A percentile compares a stretch with the other conserved stretches of the same genome.
Conservation (phyloP, 2,797 vertebrate species). For the Molossus molossus region DNA sequence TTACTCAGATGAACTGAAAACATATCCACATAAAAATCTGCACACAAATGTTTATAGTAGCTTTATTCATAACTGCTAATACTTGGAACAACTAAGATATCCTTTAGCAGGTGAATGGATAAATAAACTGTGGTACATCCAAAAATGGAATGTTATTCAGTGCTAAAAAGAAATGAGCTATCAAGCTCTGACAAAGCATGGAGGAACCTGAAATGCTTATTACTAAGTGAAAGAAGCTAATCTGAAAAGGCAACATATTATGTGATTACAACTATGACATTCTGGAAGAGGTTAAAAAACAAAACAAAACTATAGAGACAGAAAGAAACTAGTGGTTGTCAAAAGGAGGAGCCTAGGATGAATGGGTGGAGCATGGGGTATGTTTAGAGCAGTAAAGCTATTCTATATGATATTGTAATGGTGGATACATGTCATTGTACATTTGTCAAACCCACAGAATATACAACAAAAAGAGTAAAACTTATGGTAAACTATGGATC, state of each 20-base stretch:
- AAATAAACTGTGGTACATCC: slow-evolving; percentile 3
- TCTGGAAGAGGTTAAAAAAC: slow-evolving; percentile 11
- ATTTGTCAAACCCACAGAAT: neutral
- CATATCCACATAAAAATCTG: neutral
- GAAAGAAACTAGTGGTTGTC: slow-evolving; percentile 7
- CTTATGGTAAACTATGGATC: slow-evolving; percentile 27
- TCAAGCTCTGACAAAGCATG: neutral
- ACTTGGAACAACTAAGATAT: slow-evolving; percentile 8
- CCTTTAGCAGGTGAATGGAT: slow-evolving; percentile 35
- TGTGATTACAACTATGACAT: neutral
- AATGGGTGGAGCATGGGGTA: neutral
- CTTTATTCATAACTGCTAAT: slow-evolving; percentile 44
- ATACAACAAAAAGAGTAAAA: neutral
- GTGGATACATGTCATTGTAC: neutral
- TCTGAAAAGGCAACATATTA: neutral
- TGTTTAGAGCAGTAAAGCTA: neutral
- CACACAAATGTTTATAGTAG: neutral
- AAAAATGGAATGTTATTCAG: slow-evolving; percentile 30
- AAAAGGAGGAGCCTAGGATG: neutral
- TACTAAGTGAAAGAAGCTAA: slow-evolving; percentile 27
- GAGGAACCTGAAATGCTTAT: neutral
- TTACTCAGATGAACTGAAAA: neutral
- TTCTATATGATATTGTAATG: neutral
- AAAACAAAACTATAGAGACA: neutral
- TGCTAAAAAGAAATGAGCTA: slow-evolving; percentile 50